Percentiles rank a stretch among this genome's conserved stretches.
Evolutionary conservation across 2,888 invertebrate species (phyloP).

Genomic region (Drosophila ustulata): DNA sequence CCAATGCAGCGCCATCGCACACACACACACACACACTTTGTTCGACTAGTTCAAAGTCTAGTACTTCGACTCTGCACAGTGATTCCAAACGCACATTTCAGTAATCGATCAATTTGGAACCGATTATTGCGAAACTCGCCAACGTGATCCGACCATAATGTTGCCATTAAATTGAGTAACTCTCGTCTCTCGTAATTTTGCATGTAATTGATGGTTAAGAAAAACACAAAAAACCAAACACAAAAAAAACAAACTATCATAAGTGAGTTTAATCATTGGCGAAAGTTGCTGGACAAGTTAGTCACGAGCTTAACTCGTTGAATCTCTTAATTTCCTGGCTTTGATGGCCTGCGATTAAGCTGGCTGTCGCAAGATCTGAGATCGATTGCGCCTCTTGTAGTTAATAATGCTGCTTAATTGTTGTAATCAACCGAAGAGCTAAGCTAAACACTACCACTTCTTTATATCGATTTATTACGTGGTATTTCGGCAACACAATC

Average conservation of each 20-base stretch:
- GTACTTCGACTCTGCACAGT: conserved; percentile 43
- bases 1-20: conserved; percentile 74
- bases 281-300: conserved; percentile 21
- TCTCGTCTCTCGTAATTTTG: conserved; percentile 17
- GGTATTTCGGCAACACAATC: too few species aligned
- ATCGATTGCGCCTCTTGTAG: background rate
- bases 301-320: background rate
- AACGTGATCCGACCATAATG: conserved; percentile 8
- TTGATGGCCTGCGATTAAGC: background rate
- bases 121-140: conserved; percentile 19
- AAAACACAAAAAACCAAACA: conserved; percentile 1
- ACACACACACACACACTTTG: conserved; percentile 8
- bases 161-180: conserved; percentile 4
- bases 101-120: conserved; percentile 7
- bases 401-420: background rate
- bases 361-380: background rate
- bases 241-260: conserved; percentile 2
- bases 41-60: conserved; percentile 74
- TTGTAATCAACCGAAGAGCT: background rate
- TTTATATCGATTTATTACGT: too few species aligned
- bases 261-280: conserved; percentile 14
- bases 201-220: conserved; percentile 30
- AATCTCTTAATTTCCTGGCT: conserved; percentile 11
- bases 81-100: conserved; percentile 12
- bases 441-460: too few species aligned